Conservation (phyloP, 1,140 invertebrate genomes). For the Drosophila watanabei region DNA sequence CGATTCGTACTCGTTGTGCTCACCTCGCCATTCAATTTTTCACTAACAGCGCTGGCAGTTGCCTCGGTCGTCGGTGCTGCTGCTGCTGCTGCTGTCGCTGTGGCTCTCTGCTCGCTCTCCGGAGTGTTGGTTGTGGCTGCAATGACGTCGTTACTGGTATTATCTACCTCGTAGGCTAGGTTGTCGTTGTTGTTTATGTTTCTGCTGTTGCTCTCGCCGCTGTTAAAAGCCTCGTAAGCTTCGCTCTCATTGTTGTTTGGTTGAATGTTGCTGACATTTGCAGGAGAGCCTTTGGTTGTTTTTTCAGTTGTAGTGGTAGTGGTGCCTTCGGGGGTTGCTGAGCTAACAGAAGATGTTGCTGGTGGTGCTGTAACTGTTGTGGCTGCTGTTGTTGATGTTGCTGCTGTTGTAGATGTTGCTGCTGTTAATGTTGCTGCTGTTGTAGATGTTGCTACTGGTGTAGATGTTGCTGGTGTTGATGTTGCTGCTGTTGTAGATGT, state of each 20-base stretch:
- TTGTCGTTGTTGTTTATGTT: slow-evolving; percentile 2
- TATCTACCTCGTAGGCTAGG: slow-evolving; percentile 30
- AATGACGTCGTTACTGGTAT: slow-evolving; percentile 41
- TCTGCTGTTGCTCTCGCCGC: not conserved
- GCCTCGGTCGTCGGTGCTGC: slow-evolving; percentile 26
- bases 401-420: not conserved
- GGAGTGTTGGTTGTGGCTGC: slow-evolving; percentile 40
- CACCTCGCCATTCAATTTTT: slow-evolving; percentile 66
- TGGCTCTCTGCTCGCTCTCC: slow-evolving; percentile 41
- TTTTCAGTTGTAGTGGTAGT: slow-evolving; percentile 46
- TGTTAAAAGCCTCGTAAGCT: slow-evolving; percentile 4
- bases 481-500: not conserved
- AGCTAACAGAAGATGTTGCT: slow-evolving; percentile 17
- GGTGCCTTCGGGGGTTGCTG: slow-evolving; percentile 23
- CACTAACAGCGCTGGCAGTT: slow-evolving; percentile 66
- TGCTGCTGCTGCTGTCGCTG: slow-evolving; percentile 29
- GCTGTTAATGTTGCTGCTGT: not conserved
- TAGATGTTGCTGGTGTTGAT: too few relatives aligned
- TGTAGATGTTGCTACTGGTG: not conserved
- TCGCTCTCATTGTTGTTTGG: not conserved
- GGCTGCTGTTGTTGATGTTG: slow-evolving; percentile 4
- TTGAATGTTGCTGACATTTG: slow-evolving; percentile 1
- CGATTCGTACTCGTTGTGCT: slow-evolving; percentile 46
- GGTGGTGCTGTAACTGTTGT: not conserved
- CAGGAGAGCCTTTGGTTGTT: slow-evolving; percentile 60